Base-by-base conservation (phyloP, 1,140 invertebrate species). In the Heliconius nattereri region DNA sequence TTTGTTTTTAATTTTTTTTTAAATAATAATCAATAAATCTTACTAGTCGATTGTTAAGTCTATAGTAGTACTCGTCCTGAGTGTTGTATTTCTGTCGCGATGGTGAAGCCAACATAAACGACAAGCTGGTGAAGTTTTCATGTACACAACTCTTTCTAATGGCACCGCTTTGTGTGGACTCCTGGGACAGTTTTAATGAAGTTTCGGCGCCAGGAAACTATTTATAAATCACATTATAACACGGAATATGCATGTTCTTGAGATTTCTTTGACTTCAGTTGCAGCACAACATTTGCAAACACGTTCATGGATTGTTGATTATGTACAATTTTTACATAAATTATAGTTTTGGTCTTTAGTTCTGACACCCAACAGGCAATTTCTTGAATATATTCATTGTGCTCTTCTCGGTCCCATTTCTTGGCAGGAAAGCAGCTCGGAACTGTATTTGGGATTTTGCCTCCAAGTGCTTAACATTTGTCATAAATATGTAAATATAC, bases 121-220 rank as follows among this genome's bases (percentile, higher is more conserved):
- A 76, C 75, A 81, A 74, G 78, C 84, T 80, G 73, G 86, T 73
- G 81, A 80, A 84, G 82, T 86, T 85, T 83, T 84, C 60, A 77
- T 79, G 57, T 60, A 23, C 23, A 45, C 37, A 79, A 81, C 72
- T 78, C 80, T 71, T 76, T 76, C 75, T 76, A 66, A 70, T 76
- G 75, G 45, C 57, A 76, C 26, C 75, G 71, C 73, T 49, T 70
- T 75, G 29, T 76, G 75, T 72, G 74, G 73, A 81, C 78, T 75
- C 80, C 73, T 72, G 60, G 71, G 52, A 60, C 57, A 60, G 23
- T 60, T 60, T 60, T 60, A 60, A 60, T 23, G n/a, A 60, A 23
- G 20, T 37, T 37, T 37, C 57, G 57, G 57, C 57, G 57, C 57
- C 57, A 60, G 57, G 57, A 60, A 60, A 60, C 23, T 60, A 60